Evolutionary conservation across 2,888 invertebrate species (phyloP).

Genomic region (Drosophila mimica): DNA sequence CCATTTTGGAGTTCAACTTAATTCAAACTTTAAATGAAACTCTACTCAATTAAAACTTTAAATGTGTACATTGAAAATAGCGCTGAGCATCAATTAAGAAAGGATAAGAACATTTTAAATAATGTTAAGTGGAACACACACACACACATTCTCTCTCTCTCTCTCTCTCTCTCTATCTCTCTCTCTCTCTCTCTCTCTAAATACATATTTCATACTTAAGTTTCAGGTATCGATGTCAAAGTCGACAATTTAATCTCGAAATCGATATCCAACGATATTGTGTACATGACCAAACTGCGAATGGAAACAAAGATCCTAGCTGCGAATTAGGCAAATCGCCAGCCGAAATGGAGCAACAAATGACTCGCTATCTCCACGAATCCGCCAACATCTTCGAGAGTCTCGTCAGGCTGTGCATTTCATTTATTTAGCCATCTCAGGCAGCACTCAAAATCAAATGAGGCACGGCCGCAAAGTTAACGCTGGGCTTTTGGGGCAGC

Average conservation of each 20-base stretch:
- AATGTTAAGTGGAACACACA: neutral
- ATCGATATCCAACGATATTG: conserved; percentile 3
- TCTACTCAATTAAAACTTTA: neutral
- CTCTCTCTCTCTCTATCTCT: neutral
- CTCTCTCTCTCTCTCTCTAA: neutral
- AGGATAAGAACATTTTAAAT: neutral
- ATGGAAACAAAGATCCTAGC: neutral
- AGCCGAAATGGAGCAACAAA: neutral
- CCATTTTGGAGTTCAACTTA: neutral
- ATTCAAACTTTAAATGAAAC: neutral
- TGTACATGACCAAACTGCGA: conserved; percentile 11
- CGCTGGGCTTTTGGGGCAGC: conserved; percentile 38
- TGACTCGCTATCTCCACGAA: neutral
- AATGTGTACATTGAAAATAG: neutral
- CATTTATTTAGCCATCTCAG: conserved; percentile 11
- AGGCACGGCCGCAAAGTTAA: conserved; percentile 56
- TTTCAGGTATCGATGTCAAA: neutral
- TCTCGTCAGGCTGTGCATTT: conserved; percentile 42
- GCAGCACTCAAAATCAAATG: conserved; percentile 50
- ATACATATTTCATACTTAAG: neutral
- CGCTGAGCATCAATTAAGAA: neutral
- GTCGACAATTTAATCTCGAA: neutral
- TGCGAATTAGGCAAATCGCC: conserved; percentile 3
- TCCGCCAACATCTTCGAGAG: neutral
- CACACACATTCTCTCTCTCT: neutral